A percentile compares a stretch with the other conserved stretches of the same genome.
Evolutionary conservation across 2,888 invertebrate genomes (phyloP).

Genomic region (Drosophila melanosoma): DNA sequence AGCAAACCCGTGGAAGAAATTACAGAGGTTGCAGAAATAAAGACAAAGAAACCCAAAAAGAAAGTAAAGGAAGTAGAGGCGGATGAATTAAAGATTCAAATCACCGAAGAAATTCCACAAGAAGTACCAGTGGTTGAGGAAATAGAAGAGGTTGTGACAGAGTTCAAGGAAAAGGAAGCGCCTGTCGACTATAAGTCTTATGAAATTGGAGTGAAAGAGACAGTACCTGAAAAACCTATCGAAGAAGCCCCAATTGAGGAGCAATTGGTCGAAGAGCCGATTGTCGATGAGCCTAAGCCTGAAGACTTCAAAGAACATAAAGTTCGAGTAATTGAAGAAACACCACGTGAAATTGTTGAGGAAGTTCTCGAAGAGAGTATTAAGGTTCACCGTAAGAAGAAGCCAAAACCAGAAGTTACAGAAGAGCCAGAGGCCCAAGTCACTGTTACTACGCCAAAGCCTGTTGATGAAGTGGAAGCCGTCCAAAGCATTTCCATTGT

Average conservation of each 20-base stretch:
- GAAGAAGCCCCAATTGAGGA: conserved; percentile 57
- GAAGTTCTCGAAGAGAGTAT: conserved; percentile 69
- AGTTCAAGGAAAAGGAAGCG: conserved; percentile 42
- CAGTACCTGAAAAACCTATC: conserved; percentile 54
- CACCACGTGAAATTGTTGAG: conserved; percentile 65
- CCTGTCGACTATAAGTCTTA: conserved; percentile 64
- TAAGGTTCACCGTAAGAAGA: conserved; percentile 76
- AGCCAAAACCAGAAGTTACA: conserved; percentile 66
- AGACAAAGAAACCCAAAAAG: conserved; percentile 76
- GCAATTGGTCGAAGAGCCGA: conserved; percentile 35
- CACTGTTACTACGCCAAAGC: conserved; percentile 57
- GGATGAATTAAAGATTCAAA: conserved; percentile 75
- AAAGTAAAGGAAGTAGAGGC: conserved; percentile 71
- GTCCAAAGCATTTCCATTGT: conserved; percentile 76
- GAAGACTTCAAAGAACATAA: conserved; percentile 66
- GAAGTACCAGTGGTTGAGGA: conserved; percentile 72
- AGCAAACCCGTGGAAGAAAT: conserved; percentile 74
- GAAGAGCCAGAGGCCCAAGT: conserved; percentile 71
- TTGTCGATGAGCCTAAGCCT: conserved; percentile 51
- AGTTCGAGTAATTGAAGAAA: conserved; percentile 79
- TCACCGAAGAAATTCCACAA: conserved; percentile 73
- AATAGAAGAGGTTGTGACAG: conserved; percentile 63
- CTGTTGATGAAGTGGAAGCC: conserved; percentile 76
- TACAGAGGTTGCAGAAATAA: conserved; percentile 69
- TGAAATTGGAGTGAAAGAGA: conserved; percentile 73